Conservation (phyloP, 2,888 invertebrate genomes). For the Acanthopleura granulata region DNA sequence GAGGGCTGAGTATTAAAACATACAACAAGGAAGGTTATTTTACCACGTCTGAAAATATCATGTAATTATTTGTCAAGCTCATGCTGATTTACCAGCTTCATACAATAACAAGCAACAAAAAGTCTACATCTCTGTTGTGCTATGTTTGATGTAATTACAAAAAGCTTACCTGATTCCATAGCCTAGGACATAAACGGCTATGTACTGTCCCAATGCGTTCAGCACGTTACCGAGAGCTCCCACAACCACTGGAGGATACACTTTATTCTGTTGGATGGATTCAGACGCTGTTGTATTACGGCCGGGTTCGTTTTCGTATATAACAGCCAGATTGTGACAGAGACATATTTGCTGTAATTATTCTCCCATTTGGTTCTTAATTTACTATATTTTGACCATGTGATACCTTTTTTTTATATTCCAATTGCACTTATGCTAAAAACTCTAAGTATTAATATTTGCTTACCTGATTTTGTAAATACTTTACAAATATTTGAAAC, state of each 20-base stretch:
- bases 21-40: no score
- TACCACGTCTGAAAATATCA: no score
- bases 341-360: neutral
- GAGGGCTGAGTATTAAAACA: no score
- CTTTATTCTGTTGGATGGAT: neutral
- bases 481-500: neutral
- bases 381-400: neutral
- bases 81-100: no score
- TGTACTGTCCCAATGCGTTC: conserved; percentile 7
- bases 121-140: no score
- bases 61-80: no score
- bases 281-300: neutral
- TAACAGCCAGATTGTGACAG: neutral
- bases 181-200: conserved; percentile 4
- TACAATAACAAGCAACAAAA: no score
- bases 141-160: no score
- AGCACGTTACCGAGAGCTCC: neutral
- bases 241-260: neutral
- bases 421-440: neutral
- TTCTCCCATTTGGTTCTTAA: neutral
- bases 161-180: neutral
- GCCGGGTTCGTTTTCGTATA: neutral
- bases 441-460: neutral
- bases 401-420: neutral
- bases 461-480: conserved; percentile 6